Conservation (phyloP, 2,888 invertebrate genomes). For the Drosophila longiperda region DNA sequence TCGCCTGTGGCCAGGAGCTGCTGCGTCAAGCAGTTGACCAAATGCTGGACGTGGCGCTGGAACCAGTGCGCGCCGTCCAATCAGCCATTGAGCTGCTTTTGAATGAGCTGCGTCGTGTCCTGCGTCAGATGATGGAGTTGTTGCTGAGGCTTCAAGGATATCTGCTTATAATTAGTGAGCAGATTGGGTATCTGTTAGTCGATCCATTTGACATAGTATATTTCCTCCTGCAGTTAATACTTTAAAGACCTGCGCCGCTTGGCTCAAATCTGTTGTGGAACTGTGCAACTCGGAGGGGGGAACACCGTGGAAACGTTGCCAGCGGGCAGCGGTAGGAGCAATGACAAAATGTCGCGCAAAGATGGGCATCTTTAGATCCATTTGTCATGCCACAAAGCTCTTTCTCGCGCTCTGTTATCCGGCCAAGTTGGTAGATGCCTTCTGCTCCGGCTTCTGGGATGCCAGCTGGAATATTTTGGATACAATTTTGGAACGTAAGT, state of each 20-base stretch:
- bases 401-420: conserved; percentile 87
- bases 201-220: neutral
- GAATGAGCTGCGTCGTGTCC: conserved; percentile 87
- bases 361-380: conserved; percentile 85
- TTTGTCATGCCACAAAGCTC: conserved; percentile 87
- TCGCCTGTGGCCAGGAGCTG: conserved; percentile 92
- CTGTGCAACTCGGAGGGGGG: conserved; percentile 91
- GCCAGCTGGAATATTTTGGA: conserved; percentile 88
- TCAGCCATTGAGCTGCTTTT: conserved; percentile 88
- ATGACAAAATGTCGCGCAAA: conserved; percentile 87
- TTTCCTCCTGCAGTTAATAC: conserved; percentile 86
- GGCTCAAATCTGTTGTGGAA: conserved; percentile 89
- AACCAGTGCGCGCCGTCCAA: conserved; percentile 89
- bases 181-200: neutral
- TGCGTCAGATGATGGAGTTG: conserved; percentile 87
- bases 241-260: conserved; percentile 89
- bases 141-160: conserved; percentile 87
- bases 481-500: conserved; percentile 88
- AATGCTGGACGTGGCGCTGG: conserved; percentile 88
- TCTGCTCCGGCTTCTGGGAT: conserved; percentile 89
- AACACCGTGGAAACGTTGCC: conserved; percentile 90
- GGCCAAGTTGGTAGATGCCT: conserved; percentile 88
- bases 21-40: conserved; percentile 88
- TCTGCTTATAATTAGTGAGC: conserved; percentile 88
- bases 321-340: conserved; percentile 87